Evolutionary conservation across 2,797 vertebrate species (phyloP).

Genomic region (Parauchenoglanis ngamensis): DNA sequence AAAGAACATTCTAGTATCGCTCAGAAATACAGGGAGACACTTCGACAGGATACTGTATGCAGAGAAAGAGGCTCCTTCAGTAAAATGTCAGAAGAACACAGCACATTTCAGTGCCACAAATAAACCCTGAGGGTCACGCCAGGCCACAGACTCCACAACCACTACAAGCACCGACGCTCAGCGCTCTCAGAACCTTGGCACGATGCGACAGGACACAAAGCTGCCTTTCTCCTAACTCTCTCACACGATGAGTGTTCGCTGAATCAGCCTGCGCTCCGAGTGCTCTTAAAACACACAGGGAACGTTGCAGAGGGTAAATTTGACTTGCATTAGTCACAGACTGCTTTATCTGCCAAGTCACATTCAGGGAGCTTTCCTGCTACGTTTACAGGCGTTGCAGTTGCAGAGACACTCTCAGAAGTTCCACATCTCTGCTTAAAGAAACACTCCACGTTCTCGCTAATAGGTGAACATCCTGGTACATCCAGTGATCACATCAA

Average conservation of each 20-base stretch:
- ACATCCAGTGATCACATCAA: neutral
- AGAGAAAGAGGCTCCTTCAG: slow-evolving; percentile 11
- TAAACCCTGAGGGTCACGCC: slow-evolving; percentile 33
- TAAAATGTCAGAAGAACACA: slow-evolving; percentile 33
- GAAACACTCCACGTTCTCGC: too few relatives aligned
- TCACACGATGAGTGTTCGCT: slow-evolving; percentile 27
- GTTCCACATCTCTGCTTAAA: neutral
- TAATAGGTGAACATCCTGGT: neutral
- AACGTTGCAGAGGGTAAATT: slow-evolving; percentile 31
- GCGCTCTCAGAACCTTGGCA: slow-evolving; percentile 11
- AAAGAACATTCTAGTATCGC: neutral
- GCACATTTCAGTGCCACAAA: slow-evolving; percentile 23
- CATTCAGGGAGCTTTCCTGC: slow-evolving; percentile 34
- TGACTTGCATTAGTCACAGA: slow-evolving; percentile 51
- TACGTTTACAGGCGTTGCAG: slow-evolving; percentile 23
- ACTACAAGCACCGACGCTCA: neutral
- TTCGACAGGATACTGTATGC: neutral
- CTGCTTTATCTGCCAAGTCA: slow-evolving; percentile 15
- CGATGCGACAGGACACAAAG: slow-evolving; percentile 36
- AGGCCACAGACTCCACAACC: slow-evolving; percentile 32
- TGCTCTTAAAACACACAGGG: slow-evolving; percentile 30
- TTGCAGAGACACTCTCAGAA: neutral
- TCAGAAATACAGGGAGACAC: slow-evolving; percentile 1
- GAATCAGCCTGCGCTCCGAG: slow-evolving; percentile 15
- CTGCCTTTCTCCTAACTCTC: slow-evolving; percentile 44